Conservation (phyloP, 2,113 vertebrate species). For the Anas platyrhynchos region DNA sequence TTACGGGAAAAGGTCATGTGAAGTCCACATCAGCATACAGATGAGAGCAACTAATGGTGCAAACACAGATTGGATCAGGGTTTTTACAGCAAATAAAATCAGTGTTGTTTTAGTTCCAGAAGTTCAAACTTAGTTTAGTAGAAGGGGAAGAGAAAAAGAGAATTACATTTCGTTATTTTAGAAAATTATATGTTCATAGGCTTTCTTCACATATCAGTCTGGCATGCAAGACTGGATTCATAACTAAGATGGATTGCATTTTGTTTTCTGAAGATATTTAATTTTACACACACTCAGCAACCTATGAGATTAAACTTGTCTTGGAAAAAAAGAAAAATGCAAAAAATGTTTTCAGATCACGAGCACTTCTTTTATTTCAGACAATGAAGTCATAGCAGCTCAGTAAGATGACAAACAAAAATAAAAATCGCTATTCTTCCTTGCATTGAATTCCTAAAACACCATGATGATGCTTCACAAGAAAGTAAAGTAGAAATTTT, state of each 20-base stretch:
- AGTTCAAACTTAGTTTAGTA: not conserved
- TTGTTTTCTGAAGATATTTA: not conserved
- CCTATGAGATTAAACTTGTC: not conserved
- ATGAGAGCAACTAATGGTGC: not conserved
- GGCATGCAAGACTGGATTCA: not conserved
- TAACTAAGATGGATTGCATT: rapidly evolving
- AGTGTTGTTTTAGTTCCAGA: not conserved
- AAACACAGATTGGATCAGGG: not conserved
- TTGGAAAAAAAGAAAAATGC: not conserved
- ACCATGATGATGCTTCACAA: not conserved
- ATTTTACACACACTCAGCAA: not conserved
- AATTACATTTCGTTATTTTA: not conserved
- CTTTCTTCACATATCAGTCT: not conserved
- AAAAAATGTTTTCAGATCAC: not conserved
- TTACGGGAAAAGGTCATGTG: not conserved
- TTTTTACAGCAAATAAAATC: not conserved
- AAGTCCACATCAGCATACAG: not conserved
- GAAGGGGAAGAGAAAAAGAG: not conserved
- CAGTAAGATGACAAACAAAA: not conserved
- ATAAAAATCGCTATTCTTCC: not conserved
- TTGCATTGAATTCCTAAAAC: not conserved
- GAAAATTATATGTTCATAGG: not conserved
- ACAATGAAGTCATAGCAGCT: not conserved
- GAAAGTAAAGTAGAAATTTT: not conserved
- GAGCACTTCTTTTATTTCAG: not conserved